Evolutionary conservation across 2,113 vertebrate genomes (phyloP).

Genomic region (Donacobius atricapilla): DNA sequence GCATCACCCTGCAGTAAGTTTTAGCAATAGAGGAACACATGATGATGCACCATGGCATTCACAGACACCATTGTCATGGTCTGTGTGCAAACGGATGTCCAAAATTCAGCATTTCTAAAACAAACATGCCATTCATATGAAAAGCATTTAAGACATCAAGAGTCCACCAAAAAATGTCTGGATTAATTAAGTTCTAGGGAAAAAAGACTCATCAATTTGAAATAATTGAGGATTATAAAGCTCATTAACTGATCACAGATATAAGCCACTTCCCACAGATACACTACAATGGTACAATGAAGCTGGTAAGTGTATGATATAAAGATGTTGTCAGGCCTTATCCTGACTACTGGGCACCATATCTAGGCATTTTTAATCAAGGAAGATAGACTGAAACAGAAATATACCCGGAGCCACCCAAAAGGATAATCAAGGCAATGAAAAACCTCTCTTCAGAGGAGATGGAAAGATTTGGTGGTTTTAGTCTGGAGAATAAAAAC

Average conservation of each 20-base stretch:
- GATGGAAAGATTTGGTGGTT: neutral
- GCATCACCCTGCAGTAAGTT: neutral
- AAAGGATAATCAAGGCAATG: neutral
- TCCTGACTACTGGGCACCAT: neutral
- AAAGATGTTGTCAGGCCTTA: neutral
- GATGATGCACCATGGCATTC: accelerated
- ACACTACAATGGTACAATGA: neutral
- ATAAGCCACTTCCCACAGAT: neutral
- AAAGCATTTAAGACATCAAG: neutral
- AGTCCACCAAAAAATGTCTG: neutral
- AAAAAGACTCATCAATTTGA: neutral
- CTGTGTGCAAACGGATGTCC: neutral
- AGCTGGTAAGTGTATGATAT: neutral
- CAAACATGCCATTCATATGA: neutral
- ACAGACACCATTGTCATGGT: neutral
- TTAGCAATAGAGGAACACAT: neutral
- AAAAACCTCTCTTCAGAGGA: neutral
- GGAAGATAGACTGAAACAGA: neutral
- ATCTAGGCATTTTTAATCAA: neutral
- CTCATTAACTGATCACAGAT: neutral
- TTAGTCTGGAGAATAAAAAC: neutral
- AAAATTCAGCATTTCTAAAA: neutral
- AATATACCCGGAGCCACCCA: neutral
- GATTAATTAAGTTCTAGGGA: neutral
- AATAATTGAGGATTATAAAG: neutral